Base-by-base conservation (phyloP, 2,113 vertebrate species). In the Chloropsis cyanopogon region DNA sequence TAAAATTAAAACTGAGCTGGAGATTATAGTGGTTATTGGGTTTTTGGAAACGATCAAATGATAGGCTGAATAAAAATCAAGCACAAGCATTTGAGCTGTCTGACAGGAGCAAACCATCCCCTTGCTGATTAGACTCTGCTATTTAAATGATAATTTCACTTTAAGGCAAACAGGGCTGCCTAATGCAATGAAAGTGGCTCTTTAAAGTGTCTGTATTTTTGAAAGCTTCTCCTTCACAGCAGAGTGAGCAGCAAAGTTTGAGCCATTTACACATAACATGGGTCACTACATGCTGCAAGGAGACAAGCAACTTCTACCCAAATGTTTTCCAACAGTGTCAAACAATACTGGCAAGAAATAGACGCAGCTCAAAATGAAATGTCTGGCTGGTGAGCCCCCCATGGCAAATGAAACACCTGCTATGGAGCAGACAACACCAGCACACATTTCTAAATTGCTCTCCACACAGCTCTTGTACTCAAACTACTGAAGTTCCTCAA, bases 131-230 rank as follows among this genome's bases (percentile, higher is more conserved):
- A 94, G 83, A 39, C 83, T 82, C 69, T 93, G 53, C 86, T 91
- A 95, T 91, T 92, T 94, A 97, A 97, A 91, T 91, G 70, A 88
- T 88, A 96, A 91, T 94, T 91, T 92, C 85, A 83, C 80, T 95
- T 88, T 71, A 72, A 93, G 90, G 47, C 46, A 93, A 93, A 78
- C 50, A 93, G 44, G 44, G 49, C 49, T 82, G 95, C 53, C 53
- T 96, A 94, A 94, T 63, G 60, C 69, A 86, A 86, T 70, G 25
- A 79, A 83, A 52, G 60, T 26, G 85, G 54, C 54, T 93, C 86
- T 85, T 82, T 65, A 37, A 77, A 96, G 56, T 3, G n/a, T 17
- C 66, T 35, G 16, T 72, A 41, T 71, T 93, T 87, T 21, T 86
- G 59, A 93, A 94, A 86, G 80, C 92, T 88, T 93, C 91, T 94